Conservation (phyloP, 1,140 invertebrate genomes). For the Meteorus sp. region DNA sequence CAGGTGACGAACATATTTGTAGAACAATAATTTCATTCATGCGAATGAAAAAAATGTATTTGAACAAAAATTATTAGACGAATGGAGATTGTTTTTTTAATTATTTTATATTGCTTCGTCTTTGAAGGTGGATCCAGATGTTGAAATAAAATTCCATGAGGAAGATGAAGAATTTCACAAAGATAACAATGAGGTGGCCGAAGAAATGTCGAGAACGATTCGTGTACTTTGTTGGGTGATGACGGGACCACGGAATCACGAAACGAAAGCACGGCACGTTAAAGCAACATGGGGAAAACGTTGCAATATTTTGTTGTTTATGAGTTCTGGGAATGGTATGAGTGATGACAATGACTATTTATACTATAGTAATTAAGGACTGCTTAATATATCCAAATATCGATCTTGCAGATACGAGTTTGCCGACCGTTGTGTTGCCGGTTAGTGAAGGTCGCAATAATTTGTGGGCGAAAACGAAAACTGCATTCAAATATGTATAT, state of each 20-base stretch:
- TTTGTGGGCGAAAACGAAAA: slow-evolving; percentile 95
- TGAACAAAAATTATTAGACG: too few relatives aligned
- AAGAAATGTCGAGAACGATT: slow-evolving; percentile 73
- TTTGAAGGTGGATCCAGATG: slow-evolving; percentile 50
- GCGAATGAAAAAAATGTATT: too few relatives aligned
- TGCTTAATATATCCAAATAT: too few relatives aligned
- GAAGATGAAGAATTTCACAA: slow-evolving; percentile 65
- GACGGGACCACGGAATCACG: slow-evolving; percentile 88
- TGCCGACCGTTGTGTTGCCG: slow-evolving; percentile 72
- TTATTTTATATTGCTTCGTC: not conserved
- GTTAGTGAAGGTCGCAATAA: slow-evolving; percentile 87
- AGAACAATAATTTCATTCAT: too few relatives aligned
- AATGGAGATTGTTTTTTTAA: too few relatives aligned
- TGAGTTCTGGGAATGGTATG: slow-evolving; percentile 81
- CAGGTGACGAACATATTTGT: too few relatives aligned
- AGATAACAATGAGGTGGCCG: slow-evolving; percentile 72
- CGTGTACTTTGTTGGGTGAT: slow-evolving; percentile 94
- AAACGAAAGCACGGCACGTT: slow-evolving; percentile 87
- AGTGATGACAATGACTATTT: too few relatives aligned
- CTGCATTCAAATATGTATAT: slow-evolving; percentile 88
- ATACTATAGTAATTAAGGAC: too few relatives aligned
- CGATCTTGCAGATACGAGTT: slow-evolving; percentile 61
- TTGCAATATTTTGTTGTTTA: slow-evolving; percentile 88
- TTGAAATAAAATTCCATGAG: slow-evolving; percentile 57
- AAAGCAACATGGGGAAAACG: slow-evolving; percentile 94